Base-by-base conservation (phyloP, 2,888 invertebrate species). In the Teleiodes luculella region DNA sequence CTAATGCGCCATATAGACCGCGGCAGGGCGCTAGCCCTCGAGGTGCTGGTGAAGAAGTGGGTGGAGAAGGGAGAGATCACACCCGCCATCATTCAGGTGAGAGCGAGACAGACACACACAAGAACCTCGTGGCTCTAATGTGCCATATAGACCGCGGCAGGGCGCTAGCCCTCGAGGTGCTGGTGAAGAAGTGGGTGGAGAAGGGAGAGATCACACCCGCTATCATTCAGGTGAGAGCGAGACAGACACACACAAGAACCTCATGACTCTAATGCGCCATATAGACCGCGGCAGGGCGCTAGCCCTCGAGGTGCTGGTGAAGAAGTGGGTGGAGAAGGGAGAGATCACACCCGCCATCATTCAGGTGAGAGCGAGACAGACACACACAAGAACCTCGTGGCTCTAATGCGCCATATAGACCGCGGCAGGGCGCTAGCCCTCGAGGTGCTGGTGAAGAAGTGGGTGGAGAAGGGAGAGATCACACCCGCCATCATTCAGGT, bases 401-500 rank as follows among this genome's bases (percentile, higher is more conserved):
- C 68, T 43, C 74, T 90, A 1, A 66, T 74, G 63, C 35, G 57
- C 55, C 74, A 67, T 53, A 61, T 88, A 13, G 89, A 89, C 73
- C 71, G 82, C 54, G 88, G 83, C 59, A 74, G 78, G 46, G 88
- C 90, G 20, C 73, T 86, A 7, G 90, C 90, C 1, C 74, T 90
- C 0, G 74, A 83, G 13, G 86, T 83, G 51, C 77, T 90, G 35
- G 73, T 86, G 20, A 79, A 70, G 46, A 82, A 83, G 64, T 90
- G 90, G 90, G 63, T 86, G 10, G 72, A 73, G n/a, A 78, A 75
- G 54, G 89, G 83, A 0, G 88, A 90, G 57, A 74, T 90, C 59
- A 78, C 75, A 10, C 81, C 87, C 0, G 76, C 84, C 24, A 72
- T 88, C 53, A 86, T 90, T 70, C 90, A 90, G 81, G 90, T 87